Conservation (phyloP, 1,140 invertebrate species). For the Hyles vespertilio region DNA sequence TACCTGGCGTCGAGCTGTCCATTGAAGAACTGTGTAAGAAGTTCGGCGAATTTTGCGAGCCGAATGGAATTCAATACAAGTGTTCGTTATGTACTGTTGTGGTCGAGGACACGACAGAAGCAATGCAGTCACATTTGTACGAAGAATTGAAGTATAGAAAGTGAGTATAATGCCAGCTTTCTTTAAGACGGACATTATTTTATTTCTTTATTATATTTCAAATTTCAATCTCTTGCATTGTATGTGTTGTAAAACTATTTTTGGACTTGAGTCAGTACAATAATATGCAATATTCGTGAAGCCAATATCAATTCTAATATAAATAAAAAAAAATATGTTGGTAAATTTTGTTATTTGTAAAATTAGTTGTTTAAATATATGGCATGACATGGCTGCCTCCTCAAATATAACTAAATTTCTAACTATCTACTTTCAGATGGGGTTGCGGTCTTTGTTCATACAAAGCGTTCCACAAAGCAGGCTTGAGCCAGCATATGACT, state of each 20-base stretch:
- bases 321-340: too few species aligned
- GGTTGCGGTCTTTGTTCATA: conserved; percentile 54
- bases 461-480: conserved; percentile 58
- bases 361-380: too few species aligned
- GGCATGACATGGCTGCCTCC: too few species aligned
- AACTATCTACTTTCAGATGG: conserved; percentile 40
- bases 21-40: conserved; percentile 38
- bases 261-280: too few species aligned
- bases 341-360: too few species aligned
- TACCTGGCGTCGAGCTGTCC: conserved; percentile 9
- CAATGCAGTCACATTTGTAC: conserved; percentile 60
- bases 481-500: conserved; percentile 48
- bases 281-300: too few species aligned
- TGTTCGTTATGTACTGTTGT: conserved; percentile 51
- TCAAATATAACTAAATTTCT: too few species aligned
- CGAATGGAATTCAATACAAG: conserved; percentile 54
- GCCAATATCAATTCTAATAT: too few species aligned
- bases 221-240: too few species aligned
- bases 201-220: too few species aligned
- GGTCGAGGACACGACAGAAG: conserved; percentile 42
- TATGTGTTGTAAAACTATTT: too few species aligned
- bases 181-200: too few species aligned
- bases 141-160: conserved; percentile 65
- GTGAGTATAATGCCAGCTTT: conserved; percentile 33
- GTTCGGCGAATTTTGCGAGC: conserved; percentile 54